A percentile compares a stretch with the other conserved stretches of the same genome.
Evolutionary conservation across 2,888 invertebrate species (phyloP).

Genomic region (Ophion slaviceki): DNA sequence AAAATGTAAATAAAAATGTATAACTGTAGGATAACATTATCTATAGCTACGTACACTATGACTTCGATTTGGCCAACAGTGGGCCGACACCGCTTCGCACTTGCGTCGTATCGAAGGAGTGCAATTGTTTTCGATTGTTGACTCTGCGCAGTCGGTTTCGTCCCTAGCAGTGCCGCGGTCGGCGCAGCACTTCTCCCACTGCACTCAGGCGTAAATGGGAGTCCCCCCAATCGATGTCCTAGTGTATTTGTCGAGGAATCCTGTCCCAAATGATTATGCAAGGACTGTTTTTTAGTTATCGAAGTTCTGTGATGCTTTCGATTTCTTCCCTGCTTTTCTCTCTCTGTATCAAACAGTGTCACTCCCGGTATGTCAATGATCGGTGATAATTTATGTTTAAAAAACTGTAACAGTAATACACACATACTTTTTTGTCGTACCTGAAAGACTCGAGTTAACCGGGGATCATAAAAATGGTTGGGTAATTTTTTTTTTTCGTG

Average conservation of each 20-base stretch:
- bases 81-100: too few species aligned
- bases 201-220: too few species aligned
- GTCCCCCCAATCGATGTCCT: too few species aligned
- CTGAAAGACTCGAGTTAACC: conserved; percentile 47
- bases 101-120: too few species aligned
- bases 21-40: background rate
- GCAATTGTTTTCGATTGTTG: too few species aligned
- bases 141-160: too few species aligned
- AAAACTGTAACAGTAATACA: conserved; percentile 42
- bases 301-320: conserved; percentile 16
- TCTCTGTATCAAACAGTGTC: conserved; percentile 32
- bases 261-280: too few species aligned
- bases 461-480: conserved; percentile 54
- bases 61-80: too few species aligned
- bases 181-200: too few species aligned
- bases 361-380: conserved; percentile 24
- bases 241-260: too few species aligned
- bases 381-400: conserved; percentile 32
- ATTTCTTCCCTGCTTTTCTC: background rate
- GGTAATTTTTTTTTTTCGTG: conserved; percentile 11
- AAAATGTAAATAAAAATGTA: conserved; percentile 6
- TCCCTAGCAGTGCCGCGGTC: too few species aligned
- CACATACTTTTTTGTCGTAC: conserved; percentile 35
- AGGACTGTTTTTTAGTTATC: conserved; percentile 2
- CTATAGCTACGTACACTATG: too few species aligned